Base-by-base conservation (phyloP, 2,888 invertebrate genomes). In the Pyrochroa serraticornis region DNA sequence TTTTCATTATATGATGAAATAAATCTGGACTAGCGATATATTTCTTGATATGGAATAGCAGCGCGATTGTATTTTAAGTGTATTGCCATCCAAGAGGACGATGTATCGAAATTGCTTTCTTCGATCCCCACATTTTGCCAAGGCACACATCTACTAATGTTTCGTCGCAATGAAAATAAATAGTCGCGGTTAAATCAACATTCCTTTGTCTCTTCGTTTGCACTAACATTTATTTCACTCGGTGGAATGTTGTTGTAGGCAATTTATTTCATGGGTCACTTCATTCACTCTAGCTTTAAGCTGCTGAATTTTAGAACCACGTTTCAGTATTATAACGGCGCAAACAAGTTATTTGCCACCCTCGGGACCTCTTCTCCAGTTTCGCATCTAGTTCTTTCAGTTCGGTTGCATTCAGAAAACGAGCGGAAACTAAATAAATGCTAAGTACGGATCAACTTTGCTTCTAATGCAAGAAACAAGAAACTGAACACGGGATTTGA, bases 181-280 rank as follows among this genome's bases (percentile, higher is more conserved):
- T 74, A 70, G 73, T 66, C 54, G 73, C 67, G 70, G 74, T 72
- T 72, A 73, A 74, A 73, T 74, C 73, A 73, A 74, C 73, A 73
- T 74, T 73, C 71, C 70, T 69, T 70, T 72, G 72, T 73, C 71
- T 72, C 66, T 70, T 67, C 72, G 73, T 71, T 70, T 72, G 66
- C 67, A 68, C 71, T 68, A 72, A 69, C 73, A 71, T 73, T 74
- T 73, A 73, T 71, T 73, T 71, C 71, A 68, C 66, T 69, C 66
- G 59, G 62, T 46, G 69, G 69, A 72, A 73, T 73, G 73, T 74
- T 73, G 71, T 73, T 73, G 70, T 69, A 72, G 71, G 73, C 73
- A 73, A 73, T 74, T 73, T 73, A 69, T 74, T 73, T 74, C 68
- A 72, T 69, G 73, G 72, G 72, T 72, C 73, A 72, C 70, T 71